phyloP scores from a whole-genome alignment of 2,888 invertebrate genomes.

The Heteromyza rotundicornis region DNA sequence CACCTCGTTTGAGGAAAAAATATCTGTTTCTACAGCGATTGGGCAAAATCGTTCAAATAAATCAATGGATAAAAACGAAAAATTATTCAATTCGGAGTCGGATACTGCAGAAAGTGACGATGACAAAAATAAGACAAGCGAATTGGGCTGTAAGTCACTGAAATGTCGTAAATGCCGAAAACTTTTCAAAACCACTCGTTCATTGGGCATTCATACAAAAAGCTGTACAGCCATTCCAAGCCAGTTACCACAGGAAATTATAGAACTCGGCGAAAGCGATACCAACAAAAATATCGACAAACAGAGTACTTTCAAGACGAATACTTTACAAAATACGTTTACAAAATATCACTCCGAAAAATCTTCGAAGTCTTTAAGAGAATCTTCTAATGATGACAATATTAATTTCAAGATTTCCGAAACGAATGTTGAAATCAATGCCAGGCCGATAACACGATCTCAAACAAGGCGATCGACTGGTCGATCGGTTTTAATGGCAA shows the following conservation, averaged over 20 bases:
- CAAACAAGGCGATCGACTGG: constrained; percentile 17
- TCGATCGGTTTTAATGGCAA: background rate
- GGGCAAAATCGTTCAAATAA: constrained; percentile 18
- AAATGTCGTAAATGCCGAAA: constrained; percentile 24
- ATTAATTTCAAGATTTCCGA: background rate
- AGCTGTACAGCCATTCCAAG: constrained; percentile 10
- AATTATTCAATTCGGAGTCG: constrained; percentile 17
- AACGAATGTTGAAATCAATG: constrained; percentile 15
- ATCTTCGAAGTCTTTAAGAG: no score
- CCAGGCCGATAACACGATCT: constrained; percentile 24
- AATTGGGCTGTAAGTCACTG: constrained; percentile 13
- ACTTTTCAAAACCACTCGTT: constrained; percentile 22
- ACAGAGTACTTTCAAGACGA: no score
- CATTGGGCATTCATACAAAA: constrained; percentile 21
- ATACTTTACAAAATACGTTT: no score
- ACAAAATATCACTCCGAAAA: no score
- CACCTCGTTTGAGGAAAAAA: constrained; percentile 22
- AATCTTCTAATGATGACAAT: no score
- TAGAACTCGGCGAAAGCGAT: no score
- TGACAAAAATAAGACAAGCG: background rate
- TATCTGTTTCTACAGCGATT: constrained; percentile 19
- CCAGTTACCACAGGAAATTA: background rate
- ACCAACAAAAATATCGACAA: background rate
- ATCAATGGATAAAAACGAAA: constrained; percentile 7
- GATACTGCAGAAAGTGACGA: constrained; percentile 18